phyloP scores from a whole-genome alignment of 2,797 vertebrate species.

The Cottoperca gobio region DNA sequence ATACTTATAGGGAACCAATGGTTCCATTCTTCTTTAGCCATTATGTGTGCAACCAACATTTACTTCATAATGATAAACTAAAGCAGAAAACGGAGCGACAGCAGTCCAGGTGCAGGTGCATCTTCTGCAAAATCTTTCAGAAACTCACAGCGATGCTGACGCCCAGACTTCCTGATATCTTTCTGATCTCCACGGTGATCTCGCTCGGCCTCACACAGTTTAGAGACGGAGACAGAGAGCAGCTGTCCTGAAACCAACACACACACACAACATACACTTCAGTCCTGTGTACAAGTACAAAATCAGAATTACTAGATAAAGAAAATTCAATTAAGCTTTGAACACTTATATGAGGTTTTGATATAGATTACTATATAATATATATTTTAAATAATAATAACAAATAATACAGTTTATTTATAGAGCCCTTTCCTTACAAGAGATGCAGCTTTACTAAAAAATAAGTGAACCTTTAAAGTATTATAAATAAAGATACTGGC shows the following conservation, averaged over 20 bases:
- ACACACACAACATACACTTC: not conserved
- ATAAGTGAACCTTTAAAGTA: not conserved
- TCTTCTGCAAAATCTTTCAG: not conserved
- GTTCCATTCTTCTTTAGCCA: too few species aligned
- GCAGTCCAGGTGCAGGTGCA: too few species aligned
- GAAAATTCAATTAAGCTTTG: too few species aligned
- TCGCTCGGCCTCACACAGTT: conserved; percentile 73
- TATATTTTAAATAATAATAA: too few species aligned
- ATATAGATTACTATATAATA: too few species aligned
- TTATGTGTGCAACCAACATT: too few species aligned
- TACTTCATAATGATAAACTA: too few species aligned
- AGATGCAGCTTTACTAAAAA: too few species aligned
- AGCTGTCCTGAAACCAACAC: conserved; percentile 73
- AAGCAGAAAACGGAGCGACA: too few species aligned
- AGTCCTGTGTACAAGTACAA: not conserved
- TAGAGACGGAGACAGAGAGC: conserved; percentile 50
- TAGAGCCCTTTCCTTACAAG: too few species aligned
- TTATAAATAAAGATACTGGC: not conserved
- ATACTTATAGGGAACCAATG: too few species aligned
- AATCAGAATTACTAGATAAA: not conserved
- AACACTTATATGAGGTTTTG: not conserved
- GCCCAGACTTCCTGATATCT: conserved; percentile 88
- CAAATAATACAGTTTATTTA: too few species aligned
- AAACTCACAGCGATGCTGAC: conserved; percentile 90
- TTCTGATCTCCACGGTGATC: conserved; percentile 85